These are phyloP conservation scores for Dromiciops gliroides DNA, from an alignment of 2,113 vertebrate genomes.

Conservation along the genomic window DNA sequence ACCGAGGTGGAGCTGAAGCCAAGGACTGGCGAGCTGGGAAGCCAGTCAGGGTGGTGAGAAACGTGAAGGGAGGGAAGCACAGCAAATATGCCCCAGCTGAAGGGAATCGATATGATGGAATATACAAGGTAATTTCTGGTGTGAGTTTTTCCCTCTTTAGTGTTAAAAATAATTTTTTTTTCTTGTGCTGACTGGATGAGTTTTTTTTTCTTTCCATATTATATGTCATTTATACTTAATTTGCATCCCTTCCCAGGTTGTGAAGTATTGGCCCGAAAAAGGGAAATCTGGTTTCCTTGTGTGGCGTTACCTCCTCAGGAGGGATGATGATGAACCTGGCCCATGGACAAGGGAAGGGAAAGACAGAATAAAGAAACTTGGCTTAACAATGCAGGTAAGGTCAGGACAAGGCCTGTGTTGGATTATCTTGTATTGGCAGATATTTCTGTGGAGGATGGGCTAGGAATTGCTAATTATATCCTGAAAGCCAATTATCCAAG, in stretches of 20 bases:
- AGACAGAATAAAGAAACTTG: slow-evolving; percentile 94
- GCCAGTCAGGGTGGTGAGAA: slow-evolving; percentile 94
- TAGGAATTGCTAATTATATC: neutral
- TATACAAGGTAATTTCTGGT: slow-evolving; percentile 91
- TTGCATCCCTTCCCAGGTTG: slow-evolving; percentile 84
- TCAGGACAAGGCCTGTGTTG: neutral
- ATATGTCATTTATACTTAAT: accelerated
- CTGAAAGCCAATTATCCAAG: neutral
- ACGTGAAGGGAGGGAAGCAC: slow-evolving; percentile 93
- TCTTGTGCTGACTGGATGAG: accelerated
- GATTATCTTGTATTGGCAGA: neutral
- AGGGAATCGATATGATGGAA: slow-evolving; percentile 97
- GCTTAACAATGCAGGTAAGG: slow-evolving; percentile 94
- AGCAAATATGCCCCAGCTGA: slow-evolving; percentile 95
- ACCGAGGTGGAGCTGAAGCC: slow-evolving; percentile 91
- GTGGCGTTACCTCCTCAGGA: slow-evolving; percentile 94
- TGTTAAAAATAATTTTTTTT: neutral
- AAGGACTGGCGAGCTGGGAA: slow-evolving; percentile 97
- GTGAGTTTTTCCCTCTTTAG: neutral
- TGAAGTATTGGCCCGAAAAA: slow-evolving; percentile 96
- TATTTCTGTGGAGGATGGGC: neutral
- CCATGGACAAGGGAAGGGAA: slow-evolving; percentile 98
- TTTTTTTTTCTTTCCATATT: accelerated
- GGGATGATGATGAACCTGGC: slow-evolving; percentile 94
- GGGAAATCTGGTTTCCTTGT: slow-evolving; percentile 98